phyloP scores from a whole-genome alignment of 2,113 vertebrate species.

The Oophaga pumilio region DNA sequence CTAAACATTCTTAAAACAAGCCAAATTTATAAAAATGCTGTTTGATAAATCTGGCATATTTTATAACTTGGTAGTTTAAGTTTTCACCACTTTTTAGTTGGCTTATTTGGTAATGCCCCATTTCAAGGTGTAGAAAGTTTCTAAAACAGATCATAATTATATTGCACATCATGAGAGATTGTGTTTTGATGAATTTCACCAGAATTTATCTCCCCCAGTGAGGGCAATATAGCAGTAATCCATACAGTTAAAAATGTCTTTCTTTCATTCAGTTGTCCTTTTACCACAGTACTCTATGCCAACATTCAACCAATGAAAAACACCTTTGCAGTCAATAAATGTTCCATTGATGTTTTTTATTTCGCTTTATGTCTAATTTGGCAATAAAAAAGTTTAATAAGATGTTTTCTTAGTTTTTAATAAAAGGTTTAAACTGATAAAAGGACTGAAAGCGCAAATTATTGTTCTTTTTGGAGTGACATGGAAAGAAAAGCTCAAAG shows the following conservation, averaged over 20 bases:
- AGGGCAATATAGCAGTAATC: neutral
- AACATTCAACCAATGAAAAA: neutral
- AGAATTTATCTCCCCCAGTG: no score
- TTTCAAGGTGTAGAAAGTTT: no score
- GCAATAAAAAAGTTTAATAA: neutral
- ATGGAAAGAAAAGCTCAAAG: slow-evolving; percentile 82
- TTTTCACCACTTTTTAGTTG: no score
- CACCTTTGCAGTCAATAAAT: neutral
- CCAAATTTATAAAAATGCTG: no score
- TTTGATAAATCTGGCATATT: no score
- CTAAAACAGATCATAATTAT: no score
- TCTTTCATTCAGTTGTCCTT: neutral
- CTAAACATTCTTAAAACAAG: no score
- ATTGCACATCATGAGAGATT: no score
- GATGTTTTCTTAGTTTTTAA: neutral
- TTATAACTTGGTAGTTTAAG: no score
- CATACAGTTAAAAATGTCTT: neutral
- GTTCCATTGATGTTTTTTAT: neutral
- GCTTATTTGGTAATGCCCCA: no score
- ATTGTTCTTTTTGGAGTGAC: slow-evolving; percentile 87
- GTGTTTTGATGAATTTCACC: no score
- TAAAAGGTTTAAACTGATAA: slow-evolving; percentile 78
- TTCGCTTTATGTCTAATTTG: slow-evolving; percentile 11
- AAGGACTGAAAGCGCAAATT: slow-evolving; percentile 87
- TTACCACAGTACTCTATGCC: neutral